Base-by-base conservation (phyloP, 2,888 invertebrate species). In the Desoria tigrina region DNA sequence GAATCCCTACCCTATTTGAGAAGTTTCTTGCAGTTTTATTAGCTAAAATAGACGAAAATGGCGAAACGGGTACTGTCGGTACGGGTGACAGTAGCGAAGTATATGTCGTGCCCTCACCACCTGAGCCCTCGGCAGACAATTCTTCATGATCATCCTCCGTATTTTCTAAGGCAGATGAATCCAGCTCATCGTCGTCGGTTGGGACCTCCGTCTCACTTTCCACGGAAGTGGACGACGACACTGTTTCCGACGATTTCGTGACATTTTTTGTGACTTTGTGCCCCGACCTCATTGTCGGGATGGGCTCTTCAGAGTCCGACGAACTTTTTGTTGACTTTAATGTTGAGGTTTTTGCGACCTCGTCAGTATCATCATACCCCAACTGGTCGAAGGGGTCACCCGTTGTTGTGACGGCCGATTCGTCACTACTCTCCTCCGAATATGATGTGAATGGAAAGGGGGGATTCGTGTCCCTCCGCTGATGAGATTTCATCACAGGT, bases 1-100 rank as follows among this genome's bases (percentile, higher is more conserved):
- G 45, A 18, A 45, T 21, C 21, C 45, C 45, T n/a, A 45, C 45
- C 21, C 45, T 7, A 27, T 51, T 42, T n/a, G 58, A 50, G 23
- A 59, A 58, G 53, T 58, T 58, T 6, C 65, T 37, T 2, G 64
- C 50, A 18, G 56, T 32, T 27, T 66, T 66, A 21, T 60, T 64
- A 6, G 53, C 32, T 16, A 64, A 62, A 27, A 60, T 49, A 4
- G 66, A 63, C 2, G 69, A 66, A 32, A 64, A 64, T 45, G 65
- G 18, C 32, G 57, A 21, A 7, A 42, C 9, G 14, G 55, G 32
- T 3, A 3, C 7, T 3, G 55, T 28, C 9, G 55, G 55, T 9
- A 55, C 6, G 7, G 55, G 55, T 9, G 55, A 28, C 16, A 28
- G n/a, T 16, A 55, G 32, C 2, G 55, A 18, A 2, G 55, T 16